Percentiles rank a stretch among this genome's conserved stretches.
Evolutionary conservation across 2,888 invertebrate species (phyloP).

Genomic region (Atrina japonica): DNA sequence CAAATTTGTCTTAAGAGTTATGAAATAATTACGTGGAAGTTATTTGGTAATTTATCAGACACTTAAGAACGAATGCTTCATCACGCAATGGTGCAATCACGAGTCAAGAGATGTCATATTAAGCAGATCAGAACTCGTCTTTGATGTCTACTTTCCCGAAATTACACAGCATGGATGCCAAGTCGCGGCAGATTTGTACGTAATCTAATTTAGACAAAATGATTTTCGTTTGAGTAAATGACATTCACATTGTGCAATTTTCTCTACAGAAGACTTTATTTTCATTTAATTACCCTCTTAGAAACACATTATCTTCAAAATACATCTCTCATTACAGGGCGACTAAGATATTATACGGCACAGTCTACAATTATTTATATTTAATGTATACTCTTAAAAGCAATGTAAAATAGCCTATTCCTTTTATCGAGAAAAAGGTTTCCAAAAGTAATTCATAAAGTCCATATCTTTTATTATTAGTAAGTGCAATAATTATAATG

Average conservation of each 20-base stretch:
- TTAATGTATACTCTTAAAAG: conserved; percentile 18
- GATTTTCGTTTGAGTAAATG: conserved; percentile 32
- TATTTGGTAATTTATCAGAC: conserved; percentile 37
- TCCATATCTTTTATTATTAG: not conserved
- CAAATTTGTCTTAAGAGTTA: conserved; percentile 43
- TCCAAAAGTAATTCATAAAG: not conserved
- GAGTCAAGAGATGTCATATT: conserved; percentile 21
- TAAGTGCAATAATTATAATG: not conserved
- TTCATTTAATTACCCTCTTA: conserved; percentile 46
- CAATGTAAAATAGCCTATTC: not conserved
- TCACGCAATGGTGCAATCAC: conserved; percentile 35
- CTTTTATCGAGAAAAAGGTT: not conserved
- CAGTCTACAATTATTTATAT: conserved; percentile 12
- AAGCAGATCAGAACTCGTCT: not conserved
- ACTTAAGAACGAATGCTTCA: conserved; percentile 18
- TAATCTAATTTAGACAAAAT: conserved; percentile 43
- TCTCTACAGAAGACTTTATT: conserved; percentile 43
- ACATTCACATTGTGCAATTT: conserved; percentile 43
- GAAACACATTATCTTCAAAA: conserved; percentile 42
- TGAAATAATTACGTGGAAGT: conserved; percentile 37
- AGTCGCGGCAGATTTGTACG: conserved; percentile 17
- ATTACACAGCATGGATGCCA: conserved; percentile 22
- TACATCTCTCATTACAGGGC: conserved; percentile 39
- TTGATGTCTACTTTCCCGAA: conserved; percentile 21
- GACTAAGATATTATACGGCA: conserved; percentile 6